Evolutionary conservation across 2,797 vertebrate species (phyloP).

Genomic region (Tolypeutes matacus): DNA sequence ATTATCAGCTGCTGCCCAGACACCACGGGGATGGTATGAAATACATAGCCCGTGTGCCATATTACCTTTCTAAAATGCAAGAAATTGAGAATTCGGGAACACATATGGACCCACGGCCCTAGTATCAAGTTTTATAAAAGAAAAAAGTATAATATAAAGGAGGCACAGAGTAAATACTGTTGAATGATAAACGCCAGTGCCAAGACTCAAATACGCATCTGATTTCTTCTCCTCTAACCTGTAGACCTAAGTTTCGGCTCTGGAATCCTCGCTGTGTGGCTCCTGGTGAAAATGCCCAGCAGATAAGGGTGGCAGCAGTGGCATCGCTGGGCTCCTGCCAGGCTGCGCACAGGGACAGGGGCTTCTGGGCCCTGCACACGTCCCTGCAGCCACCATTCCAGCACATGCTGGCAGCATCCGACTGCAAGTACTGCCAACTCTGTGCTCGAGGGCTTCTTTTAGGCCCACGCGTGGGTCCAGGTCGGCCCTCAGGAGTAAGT

Average conservation of each 20-base stretch:
- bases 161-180: not conserved
- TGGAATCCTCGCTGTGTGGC: not conserved
- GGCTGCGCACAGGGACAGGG: not conserved
- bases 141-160: not conserved
- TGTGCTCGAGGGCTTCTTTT: not conserved
- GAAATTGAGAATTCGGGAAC: not conserved
- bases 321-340: not conserved
- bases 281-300: not conserved
- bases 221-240: not conserved
- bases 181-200: not conserved
- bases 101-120: not conserved
- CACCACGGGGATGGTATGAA: rapidly evolving
- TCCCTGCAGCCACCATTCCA: not conserved
- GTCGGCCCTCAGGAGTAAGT: not conserved
- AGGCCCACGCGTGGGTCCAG: not conserved
- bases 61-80: not conserved
- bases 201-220: not conserved
- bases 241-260: not conserved
- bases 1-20: not conserved
- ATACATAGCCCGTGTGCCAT: not conserved
- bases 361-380: not conserved
- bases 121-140: not conserved
- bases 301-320: not conserved
- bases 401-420: too few relatives aligned
- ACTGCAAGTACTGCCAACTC: not conserved